These are phyloP conservation scores for Harlomillsia oculata DNA, from an alignment of 1,140 invertebrate genomes.

Conservation along the genomic window DNA sequence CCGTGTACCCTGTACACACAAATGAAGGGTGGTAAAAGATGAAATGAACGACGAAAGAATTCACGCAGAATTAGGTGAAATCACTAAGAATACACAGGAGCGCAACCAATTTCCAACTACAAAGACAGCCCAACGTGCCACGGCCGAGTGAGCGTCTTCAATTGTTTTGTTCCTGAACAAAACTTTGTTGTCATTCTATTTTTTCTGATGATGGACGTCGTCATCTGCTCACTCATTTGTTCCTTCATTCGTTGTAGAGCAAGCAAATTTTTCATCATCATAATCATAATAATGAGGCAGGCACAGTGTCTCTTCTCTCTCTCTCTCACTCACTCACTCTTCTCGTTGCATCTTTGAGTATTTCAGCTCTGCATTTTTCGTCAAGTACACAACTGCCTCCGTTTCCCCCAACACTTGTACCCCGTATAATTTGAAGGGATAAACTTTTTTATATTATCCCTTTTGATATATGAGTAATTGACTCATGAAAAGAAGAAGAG, in stretches of 20 bases:
- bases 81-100: constrained; percentile 30
- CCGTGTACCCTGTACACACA: not conserved
- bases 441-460: no score
- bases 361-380: no score
- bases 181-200: constrained; percentile 35
- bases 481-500: no score
- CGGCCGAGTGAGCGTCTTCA: constrained; percentile 33
- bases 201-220: no score
- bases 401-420: no score
- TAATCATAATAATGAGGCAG: constrained; percentile 20
- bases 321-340: not conserved
- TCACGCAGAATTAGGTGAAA: constrained; percentile 34
- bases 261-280: constrained; percentile 3
- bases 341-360: not conserved
- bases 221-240: constrained; percentile 26
- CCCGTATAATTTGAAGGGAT: no score
- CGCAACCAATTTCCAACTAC: constrained; percentile 22
- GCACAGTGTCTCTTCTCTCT: no score
- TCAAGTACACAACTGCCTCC: no score
- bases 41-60: constrained; percentile 28
- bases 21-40: constrained; percentile 19
- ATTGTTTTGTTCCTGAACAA: constrained; percentile 35
- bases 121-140: constrained; percentile 16
- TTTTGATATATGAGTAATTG: no score
- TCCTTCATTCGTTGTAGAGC: no score